Evolutionary conservation across 2,113 vertebrate genomes (phyloP).

Genomic region (Amphiprion percula): DNA sequence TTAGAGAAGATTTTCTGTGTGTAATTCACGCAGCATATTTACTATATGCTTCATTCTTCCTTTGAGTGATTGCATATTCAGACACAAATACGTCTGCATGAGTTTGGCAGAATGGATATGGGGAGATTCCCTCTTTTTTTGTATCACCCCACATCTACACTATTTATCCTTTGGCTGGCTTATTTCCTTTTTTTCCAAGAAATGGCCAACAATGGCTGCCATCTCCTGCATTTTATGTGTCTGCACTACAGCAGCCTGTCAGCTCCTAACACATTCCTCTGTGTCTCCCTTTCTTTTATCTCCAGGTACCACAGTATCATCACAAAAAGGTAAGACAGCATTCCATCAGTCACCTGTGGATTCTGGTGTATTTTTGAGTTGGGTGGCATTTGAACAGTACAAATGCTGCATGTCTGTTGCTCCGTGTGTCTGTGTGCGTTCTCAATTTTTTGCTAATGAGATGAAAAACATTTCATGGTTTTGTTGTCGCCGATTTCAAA

Average conservation of each 20-base stretch:
- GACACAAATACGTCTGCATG: not conserved
- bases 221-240: conserved; percentile 50
- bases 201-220: conserved; percentile 36
- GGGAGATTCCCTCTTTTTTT: too few relatives aligned
- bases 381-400: not conserved
- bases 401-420: conserved; percentile 17
- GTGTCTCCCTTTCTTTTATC: conserved; percentile 60
- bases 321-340: conserved; percentile 82
- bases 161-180: conserved; percentile 28
- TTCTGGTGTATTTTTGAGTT: conserved; percentile 21
- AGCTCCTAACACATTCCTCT: conserved; percentile 62
- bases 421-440: conserved; percentile 2
- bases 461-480: conserved; percentile 52
- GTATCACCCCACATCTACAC: not conserved
- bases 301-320: conserved; percentile 80
- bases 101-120: conserved; percentile 14
- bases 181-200: conserved; percentile 29
- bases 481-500: conserved; percentile 68
- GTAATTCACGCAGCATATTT: not conserved
- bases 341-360: conserved; percentile 51
- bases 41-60: not conserved
- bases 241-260: conserved; percentile 37
- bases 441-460: conserved; percentile 56
- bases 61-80: conserved; percentile 14
- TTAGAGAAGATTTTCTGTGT: conserved; percentile 5